Conservation (phyloP, 2,888 invertebrate species). For the Rhopalosiphum nymphaeae region DNA sequence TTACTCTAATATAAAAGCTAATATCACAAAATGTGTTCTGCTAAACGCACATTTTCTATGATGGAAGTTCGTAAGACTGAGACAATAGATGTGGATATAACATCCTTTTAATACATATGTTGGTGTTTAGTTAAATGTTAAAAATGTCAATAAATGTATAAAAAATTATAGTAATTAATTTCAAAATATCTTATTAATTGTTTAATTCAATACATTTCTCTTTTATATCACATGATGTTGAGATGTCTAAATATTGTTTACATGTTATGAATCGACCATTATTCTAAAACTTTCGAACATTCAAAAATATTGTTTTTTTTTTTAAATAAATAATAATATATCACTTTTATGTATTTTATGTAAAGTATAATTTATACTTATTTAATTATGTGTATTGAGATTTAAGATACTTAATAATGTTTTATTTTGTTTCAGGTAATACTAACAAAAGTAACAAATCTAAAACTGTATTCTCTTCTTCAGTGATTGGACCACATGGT, state of each 20-base stretch:
- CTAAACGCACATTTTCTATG: no score
- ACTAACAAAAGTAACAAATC: slow-evolving; percentile 79
- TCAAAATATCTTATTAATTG: background rate
- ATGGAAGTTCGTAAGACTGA: no score
- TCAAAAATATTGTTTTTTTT: background rate
- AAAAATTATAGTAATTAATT: background rate
- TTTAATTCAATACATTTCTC: background rate
- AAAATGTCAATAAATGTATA: background rate
- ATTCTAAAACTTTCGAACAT: background rate
- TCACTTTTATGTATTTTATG: background rate
- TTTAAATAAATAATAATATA: background rate
- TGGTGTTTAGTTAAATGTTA: background rate
- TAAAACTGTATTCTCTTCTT: slow-evolving; percentile 73
- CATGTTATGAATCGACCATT: background rate
- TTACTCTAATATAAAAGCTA: no score
- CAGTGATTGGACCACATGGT: slow-evolving; percentile 67
- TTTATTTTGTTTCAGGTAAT: slow-evolving; percentile 77
- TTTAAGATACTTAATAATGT: slow-evolving; percentile 56
- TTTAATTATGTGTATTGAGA: background rate
- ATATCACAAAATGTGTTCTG: no score
- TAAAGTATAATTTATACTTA: background rate
- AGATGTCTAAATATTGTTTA: background rate
- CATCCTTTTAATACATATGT: background rate
- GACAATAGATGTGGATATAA: no score
- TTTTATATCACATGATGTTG: background rate